Conservation (phyloP, 2,888 invertebrate species). For the Scotopteryx bipunctaria region DNA sequence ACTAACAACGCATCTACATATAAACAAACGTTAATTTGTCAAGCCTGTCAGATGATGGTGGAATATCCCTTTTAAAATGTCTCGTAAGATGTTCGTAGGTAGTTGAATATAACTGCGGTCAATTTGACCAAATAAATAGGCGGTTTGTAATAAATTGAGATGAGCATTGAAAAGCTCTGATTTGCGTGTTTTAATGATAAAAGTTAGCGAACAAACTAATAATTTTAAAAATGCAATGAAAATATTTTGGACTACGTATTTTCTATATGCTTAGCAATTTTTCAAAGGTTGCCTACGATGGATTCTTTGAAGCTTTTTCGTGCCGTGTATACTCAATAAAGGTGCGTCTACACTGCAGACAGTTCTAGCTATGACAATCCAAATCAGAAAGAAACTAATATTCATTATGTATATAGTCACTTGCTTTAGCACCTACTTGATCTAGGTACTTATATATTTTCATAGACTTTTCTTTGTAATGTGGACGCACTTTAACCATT, state of each 20-base stretch:
- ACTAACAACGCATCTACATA: no score
- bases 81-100: background rate
- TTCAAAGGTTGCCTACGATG: background rate
- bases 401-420: no score
- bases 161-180: background rate
- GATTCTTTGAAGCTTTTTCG: slow-evolving; percentile 9
- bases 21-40: no score
- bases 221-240: background rate
- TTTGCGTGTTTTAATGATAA: background rate
- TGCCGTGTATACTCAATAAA: slow-evolving; percentile 1
- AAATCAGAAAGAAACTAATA: no score
- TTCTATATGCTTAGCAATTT: slow-evolving; percentile 5
- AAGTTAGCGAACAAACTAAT: background rate
- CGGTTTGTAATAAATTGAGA: background rate
- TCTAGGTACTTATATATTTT: no score
- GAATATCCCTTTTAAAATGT: no score
- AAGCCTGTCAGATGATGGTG: no score
- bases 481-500: slow-evolving; percentile 3
- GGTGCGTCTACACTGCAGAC: slow-evolving; percentile 1
- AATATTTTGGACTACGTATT: slow-evolving; percentile 6
- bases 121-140: background rate
- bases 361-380: background rate
- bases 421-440: no score
- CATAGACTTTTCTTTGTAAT: no score
- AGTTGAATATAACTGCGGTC: background rate